Conservation (phyloP, 1,140 invertebrate genomes). For the Doryteuthis pealeii region DNA sequence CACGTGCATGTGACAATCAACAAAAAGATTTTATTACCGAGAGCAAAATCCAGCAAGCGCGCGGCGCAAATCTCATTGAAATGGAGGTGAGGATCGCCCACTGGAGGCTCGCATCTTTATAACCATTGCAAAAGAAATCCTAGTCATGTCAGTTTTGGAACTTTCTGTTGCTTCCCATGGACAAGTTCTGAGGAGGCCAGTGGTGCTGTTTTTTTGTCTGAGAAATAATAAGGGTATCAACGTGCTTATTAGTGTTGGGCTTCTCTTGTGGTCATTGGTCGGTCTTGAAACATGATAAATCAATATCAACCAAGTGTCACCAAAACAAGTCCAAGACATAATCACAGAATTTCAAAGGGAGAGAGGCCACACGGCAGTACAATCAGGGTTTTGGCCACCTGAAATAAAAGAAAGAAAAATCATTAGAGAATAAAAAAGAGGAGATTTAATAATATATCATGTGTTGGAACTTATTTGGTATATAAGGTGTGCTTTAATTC, state of each 20-base stretch:
- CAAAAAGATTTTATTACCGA: constrained; percentile 43
- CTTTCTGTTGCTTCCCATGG: background rate
- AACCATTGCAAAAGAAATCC: background rate
- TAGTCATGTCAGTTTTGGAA: constrained; percentile 5
- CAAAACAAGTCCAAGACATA: background rate
- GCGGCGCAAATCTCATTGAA: constrained; percentile 37
- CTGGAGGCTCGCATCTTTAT: constrained; percentile 8
- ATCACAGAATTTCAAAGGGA: background rate
- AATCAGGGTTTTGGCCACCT: background rate
- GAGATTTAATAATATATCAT: no score
- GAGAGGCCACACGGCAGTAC: background rate
- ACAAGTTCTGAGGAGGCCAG: background rate
- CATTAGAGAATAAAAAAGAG: no score
- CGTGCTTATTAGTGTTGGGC: background rate
- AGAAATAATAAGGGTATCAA: background rate
- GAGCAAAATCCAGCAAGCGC: constrained; percentile 40
- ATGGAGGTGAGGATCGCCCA: constrained; percentile 6
- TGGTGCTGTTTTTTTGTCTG: background rate
- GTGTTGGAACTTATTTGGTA: no score
- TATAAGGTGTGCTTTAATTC: no score
- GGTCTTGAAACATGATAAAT: background rate
- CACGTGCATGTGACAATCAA: constrained; percentile 47
- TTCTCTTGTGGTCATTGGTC: background rate
- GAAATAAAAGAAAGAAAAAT: background rate
- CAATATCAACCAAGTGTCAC: no score